phyloP scores from a whole-genome alignment of 2,888 invertebrate species.

The Penaeus monodon region DNA sequence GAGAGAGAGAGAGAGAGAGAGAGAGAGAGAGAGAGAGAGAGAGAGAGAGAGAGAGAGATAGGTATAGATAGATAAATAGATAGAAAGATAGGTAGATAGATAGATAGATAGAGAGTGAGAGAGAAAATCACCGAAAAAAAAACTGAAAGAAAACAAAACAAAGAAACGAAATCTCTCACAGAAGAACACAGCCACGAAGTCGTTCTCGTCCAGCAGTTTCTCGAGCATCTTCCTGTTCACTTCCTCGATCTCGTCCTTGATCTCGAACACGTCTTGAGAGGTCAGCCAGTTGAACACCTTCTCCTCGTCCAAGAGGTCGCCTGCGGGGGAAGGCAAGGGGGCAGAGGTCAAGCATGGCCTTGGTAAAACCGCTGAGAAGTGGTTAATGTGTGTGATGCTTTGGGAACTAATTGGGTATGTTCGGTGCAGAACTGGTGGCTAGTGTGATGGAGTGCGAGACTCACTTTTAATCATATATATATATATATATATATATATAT shows the following conservation, averaged over 20 bases:
- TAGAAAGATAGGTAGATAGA: too few species aligned
- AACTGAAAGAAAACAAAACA: not conserved
- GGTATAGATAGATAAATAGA: not conserved
- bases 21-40: not conserved
- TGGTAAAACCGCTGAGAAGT: too few species aligned
- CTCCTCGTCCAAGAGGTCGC: conserved; percentile 88
- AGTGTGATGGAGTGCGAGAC: too few species aligned
- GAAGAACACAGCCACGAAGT: conserved; percentile 94
- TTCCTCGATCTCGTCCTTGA: conserved; percentile 96
- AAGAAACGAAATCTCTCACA: conserved; percentile 77
- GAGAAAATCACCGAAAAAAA: not conserved
- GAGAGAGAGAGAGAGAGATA: too few species aligned
- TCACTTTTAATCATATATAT: too few species aligned
- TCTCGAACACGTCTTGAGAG: conserved; percentile 93
- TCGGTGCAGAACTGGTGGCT: too few species aligned
- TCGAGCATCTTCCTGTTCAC: conserved; percentile 97
- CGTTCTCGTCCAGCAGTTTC: conserved; percentile 92
- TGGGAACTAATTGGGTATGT: too few species aligned
- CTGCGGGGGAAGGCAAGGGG: conserved; percentile 66
- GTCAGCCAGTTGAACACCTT: conserved; percentile 89
- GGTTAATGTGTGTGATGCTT: too few species aligned
- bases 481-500: too few species aligned
- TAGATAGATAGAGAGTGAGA: too few species aligned
- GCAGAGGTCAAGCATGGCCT: not conserved
- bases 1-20: not conserved